Percentiles rank a stretch among this genome's conserved stretches.
These are phyloP conservation scores for Hyposmocoma kahamanoa DNA, from an alignment of 1,140 invertebrate species.

Conservation along the genomic window DNA sequence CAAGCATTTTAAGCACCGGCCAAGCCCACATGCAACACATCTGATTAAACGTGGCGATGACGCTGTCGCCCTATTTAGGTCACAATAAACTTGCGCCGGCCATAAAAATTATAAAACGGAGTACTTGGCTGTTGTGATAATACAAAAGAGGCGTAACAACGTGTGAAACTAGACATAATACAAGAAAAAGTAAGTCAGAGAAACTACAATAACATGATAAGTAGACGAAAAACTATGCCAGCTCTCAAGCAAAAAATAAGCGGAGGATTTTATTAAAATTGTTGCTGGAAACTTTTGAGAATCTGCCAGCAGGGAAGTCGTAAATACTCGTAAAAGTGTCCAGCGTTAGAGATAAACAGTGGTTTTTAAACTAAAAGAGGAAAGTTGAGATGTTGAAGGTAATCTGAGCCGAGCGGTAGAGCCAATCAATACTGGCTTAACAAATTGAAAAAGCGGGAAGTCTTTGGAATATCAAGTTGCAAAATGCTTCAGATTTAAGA, in stretches of 20 bases:
- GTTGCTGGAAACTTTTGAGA: neutral
- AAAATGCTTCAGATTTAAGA: no score
- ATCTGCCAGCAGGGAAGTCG: neutral
- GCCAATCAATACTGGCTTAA: conserved; percentile 23
- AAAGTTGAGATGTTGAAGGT: neutral
- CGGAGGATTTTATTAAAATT: no score
- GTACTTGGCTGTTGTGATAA: no score
- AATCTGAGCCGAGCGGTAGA: conserved; percentile 9
- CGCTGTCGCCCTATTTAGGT: conserved; percentile 60
- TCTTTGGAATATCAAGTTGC: no score
- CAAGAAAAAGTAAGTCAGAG: no score
- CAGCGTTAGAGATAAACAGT: no score
- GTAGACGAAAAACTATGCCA: no score
- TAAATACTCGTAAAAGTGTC: neutral
- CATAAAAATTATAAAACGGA: conserved; percentile 51
- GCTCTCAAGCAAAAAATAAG: no score
- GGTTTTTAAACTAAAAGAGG: neutral
- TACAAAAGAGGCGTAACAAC: no score
- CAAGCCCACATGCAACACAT: conserved; percentile 42
- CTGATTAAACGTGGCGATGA: conserved; percentile 43
- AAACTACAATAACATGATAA: no score
- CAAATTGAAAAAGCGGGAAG: conserved; percentile 13
- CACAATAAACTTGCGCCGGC: conserved; percentile 45
- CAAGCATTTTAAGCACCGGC: conserved; percentile 23
- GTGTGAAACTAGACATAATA: no score